Base-by-base conservation (phyloP, 1,140 invertebrate genomes). In the Cyrtorhinus lividipennis region DNA sequence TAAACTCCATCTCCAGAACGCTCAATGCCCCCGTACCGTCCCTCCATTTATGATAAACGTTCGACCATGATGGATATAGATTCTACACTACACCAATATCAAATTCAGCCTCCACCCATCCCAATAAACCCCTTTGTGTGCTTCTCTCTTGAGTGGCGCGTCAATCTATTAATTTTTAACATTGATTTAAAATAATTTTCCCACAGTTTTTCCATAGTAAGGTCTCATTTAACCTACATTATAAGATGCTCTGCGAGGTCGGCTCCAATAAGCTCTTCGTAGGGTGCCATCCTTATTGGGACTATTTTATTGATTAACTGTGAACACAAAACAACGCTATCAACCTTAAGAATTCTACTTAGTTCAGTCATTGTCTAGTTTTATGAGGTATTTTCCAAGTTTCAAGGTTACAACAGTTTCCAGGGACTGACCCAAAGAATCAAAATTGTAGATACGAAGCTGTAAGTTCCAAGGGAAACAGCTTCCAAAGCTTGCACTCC, bases 191-290 rank as follows among this genome's bases (percentile, higher is more conserved):
- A n/a, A n/a, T n/a, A n/a, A n/a, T n/a, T n/a, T n/a, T n/a, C n/a
- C n/a, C n/a, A n/a, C n/a, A n/a, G n/a, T n/a, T n/a, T n/a, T n/a
- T n/a, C n/a, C n/a, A n/a, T n/a, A n/a, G n/a, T n/a, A n/a, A n/a
- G n/a, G n/a, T n/a, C 30, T 8, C 5, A 38, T 38, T 15, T 8
- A 38, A 30, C 24, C 56, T 25, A 65, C 64, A 62, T 63, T 38
- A 94, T 84, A 56, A 81, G 80, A 74, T 94, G 92, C 71, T 94
- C 91, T 0, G 86, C 84, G 15, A 92, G 77, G 78, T 94, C 91
- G 13, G 90, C 90, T 1, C 91, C 91, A 0, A 93, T 71, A 20
- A 93, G 75, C 72, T 95, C 91, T 60, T 90, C 87, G 63, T 88
- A 81, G 1, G 83, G 79, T 57, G 83, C 80, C 87, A 94, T 90